Evolutionary conservation across 1,140 invertebrate genomes (phyloP), one percentile per base, ranked within the genome.

Genomic region (Bicyclus anynana): DNA sequence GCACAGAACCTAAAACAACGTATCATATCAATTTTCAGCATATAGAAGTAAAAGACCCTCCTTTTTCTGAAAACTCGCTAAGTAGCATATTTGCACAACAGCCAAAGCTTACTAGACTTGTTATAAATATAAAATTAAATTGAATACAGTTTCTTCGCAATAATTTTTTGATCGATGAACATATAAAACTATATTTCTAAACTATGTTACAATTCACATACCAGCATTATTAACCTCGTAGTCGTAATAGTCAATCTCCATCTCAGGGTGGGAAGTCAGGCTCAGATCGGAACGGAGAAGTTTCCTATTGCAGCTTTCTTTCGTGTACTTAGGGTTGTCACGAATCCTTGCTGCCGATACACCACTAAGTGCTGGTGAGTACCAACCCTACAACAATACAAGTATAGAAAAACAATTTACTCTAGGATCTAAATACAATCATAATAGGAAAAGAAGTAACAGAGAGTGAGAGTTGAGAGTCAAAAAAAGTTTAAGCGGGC

Each of bases 181-280:
- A n/a, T n/a, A n/a, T n/a, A n/a, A n/a, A n/a, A n/a, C n/a, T n/a
- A n/a, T n/a, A n/a, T n/a, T n/a, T n/a, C n/a, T n/a, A n/a, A n/a
- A n/a, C n/a, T n/a, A n/a, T 2, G 16, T 40, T 7, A 23, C 23
- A 2, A 23, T 7, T 23, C 37, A 17, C 37, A 40, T 70, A 86
- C 84, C 84, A 64, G 84, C 84, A 54, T 87, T 94, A 42, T 94
- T 92, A 0, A 97, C 95, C 81, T 96, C 95, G 67, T 97, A 97
- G 79, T 97, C 95, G 69, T 97, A 97, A 72, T 97, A 97, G 74
- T 97, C 95, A 33, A 96, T 88, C 80, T 97, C 95, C 52, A 96
- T 89, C 69, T 96, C 95, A 3, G 94, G 94, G 37, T 91, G 91
- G 17, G 91, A 93, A 0, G 91, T 91, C n/a, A 95, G 80, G 40